A percentile compares a stretch with the other conserved stretches of the same genome.
Evolutionary conservation across 2,888 invertebrate species (phyloP).

Genomic region (Dugesia japonica): DNA sequence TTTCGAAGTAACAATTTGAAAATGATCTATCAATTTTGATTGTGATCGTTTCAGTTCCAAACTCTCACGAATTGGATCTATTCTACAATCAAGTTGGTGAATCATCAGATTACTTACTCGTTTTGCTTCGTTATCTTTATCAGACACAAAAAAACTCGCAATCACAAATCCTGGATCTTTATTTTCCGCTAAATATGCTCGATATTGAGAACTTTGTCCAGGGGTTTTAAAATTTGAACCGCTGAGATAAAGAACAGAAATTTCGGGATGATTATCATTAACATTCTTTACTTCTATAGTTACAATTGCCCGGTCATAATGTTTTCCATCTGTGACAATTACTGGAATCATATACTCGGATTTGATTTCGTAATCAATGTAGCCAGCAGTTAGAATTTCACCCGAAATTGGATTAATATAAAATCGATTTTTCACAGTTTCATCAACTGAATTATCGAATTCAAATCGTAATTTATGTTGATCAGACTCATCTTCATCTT

Average conservation of each 20-base stretch:
- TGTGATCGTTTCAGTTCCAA: not conserved
- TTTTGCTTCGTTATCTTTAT: not conserved
- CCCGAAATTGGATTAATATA: constrained; percentile 20
- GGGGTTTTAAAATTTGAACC: constrained; percentile 1
- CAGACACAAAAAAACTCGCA: not conserved
- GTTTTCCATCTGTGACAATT: constrained; percentile 13
- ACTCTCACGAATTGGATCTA: not conserved
- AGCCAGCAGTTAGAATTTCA: constrained; percentile 1
- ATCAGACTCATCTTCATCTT: constrained; percentile 25
- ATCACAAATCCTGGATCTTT: not conserved
- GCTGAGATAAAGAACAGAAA: not conserved
- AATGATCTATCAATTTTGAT: not conserved
- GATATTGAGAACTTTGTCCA: constrained; percentile 2
- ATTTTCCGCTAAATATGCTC: constrained; percentile 1
- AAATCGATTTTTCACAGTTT: constrained; percentile 12
- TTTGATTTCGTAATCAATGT: constrained; percentile 25
- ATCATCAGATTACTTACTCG: not conserved
- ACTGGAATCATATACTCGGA: constrained; percentile 3
- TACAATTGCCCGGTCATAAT: not conserved
- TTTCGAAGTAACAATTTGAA: not conserved
- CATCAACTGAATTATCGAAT: constrained; percentile 22
- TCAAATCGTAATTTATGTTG: constrained; percentile 13
- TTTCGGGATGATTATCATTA: not conserved
- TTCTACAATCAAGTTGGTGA: not conserved
- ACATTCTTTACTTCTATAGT: not conserved